Conservation (phyloP, 2,797 vertebrate species). For the Myripristis jacobus region DNA sequence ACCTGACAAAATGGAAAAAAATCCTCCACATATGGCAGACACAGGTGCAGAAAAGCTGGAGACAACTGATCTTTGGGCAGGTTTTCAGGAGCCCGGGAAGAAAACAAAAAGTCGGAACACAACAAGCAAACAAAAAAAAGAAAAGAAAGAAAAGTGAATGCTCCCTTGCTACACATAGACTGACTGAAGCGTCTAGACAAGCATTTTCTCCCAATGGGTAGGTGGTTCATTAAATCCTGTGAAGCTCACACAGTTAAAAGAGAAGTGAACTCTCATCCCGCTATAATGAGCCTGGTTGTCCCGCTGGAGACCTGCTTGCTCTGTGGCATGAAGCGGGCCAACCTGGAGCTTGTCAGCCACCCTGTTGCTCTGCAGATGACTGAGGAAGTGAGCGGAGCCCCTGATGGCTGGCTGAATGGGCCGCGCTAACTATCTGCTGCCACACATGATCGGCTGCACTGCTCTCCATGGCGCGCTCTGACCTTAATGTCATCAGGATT, state of each 20-base stretch:
- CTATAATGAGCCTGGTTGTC: slow-evolving; percentile 64
- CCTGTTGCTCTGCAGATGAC: slow-evolving; percentile 54
- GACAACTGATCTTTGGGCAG: too few relatives aligned
- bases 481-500: slow-evolving; percentile 24
- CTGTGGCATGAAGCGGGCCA: slow-evolving; percentile 33
- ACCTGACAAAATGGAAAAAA: background rate
- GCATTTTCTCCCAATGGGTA: slow-evolving; percentile 55
- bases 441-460: slow-evolving; percentile 28
- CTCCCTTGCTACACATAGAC: slow-evolving; percentile 15
- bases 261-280: slow-evolving; percentile 57
- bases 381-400: slow-evolving; percentile 45
- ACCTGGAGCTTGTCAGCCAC: slow-evolving; percentile 39
- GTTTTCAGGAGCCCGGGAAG: slow-evolving; percentile 7
- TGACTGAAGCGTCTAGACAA: slow-evolving; percentile 47
- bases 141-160: too few relatives aligned
- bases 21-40: too few relatives aligned
- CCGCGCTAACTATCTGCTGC: slow-evolving; percentile 42
- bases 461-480: slow-evolving; percentile 22
- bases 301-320: slow-evolving; percentile 40
- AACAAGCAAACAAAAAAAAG: too few relatives aligned
- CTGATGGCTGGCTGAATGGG: slow-evolving; percentile 50
- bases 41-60: background rate
- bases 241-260: slow-evolving; percentile 60
- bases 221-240: slow-evolving; percentile 65
- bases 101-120: slow-evolving; percentile 18